Base-by-base conservation (phyloP, 2,113 vertebrate genomes). In the Hydrochoerus hydrochaeris region DNA sequence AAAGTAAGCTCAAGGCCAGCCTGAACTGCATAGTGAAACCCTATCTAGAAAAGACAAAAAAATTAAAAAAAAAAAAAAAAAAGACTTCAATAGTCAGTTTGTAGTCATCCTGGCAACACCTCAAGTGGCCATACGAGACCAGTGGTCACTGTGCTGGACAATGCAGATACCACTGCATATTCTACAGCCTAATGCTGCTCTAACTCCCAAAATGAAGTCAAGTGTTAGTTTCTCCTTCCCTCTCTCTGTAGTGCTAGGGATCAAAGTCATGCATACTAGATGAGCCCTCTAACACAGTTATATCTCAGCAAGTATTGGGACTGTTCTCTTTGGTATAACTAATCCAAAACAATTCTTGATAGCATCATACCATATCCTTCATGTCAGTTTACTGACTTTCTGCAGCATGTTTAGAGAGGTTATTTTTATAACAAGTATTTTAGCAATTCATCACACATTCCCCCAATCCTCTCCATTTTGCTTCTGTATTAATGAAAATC, bases 131-230 rank as follows among this genome's bases (percentile, higher is more conserved):
- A 44, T 28, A 30, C 63, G 38, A 52, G 38, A 58, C 73, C 20
- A 63, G 6, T 19, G 32, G n/a, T 24, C 6, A 52, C 44, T 0
- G 0, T 1, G 20, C 11, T 46, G 54, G 62, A 84, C 12, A 1
- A 80, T 1, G 6, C 8, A 57, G 35, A 46, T 3, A n/a, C 5
- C 0, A 9, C 7, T 7, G 24, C 22, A 4, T 16, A 32, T 1
- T 5, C 26, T 62, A 5, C 8, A 4, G 4, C 24, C 28, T 12
- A 13, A 67, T 5, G 1, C 44, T 65, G 32, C 13, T 60, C 78
- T 65, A 38, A 17, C 41, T 30, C 38, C 60, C 1, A n/a, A 28
- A 82, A 60, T 5, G 54, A 80, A 69, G 58, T 52, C 46, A 54
- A 54, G 5, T 35, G 30, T 54, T 52, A 22, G 14, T 78, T 44